Evolutionary conservation across 2,888 invertebrate species (phyloP), one percentile per base, ranked within the genome.

Genomic region (Sabatieria punctata): DNA sequence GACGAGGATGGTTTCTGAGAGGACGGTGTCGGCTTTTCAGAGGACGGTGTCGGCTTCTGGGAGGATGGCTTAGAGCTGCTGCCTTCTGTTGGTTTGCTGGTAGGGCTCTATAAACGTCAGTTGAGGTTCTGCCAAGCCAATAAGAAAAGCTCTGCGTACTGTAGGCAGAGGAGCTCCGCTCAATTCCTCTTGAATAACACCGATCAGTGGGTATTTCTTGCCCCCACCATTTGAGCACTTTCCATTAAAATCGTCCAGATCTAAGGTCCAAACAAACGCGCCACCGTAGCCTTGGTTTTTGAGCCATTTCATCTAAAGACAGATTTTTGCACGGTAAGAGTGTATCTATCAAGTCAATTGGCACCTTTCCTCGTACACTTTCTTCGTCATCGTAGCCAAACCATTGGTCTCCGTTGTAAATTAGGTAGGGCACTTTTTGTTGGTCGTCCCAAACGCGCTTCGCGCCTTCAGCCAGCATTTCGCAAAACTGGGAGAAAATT

Each of bases 401-500:
- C 30, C 30, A 30, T 30, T 30, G 30, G 30, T 30, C 15, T 8
- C 30, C 30, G 30, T 30, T 30, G 49, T 71, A 73, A 8, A 30
- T 15, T 15, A 30, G 8, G 30, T 30, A 30, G 8, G 45, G 45
- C 6, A 23, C 23, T 25, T 45, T 41, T 8, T 41, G 41, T 6
- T 30, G 11, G 19, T 43, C 26, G 23, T 45, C 24, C 88, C 88
- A 91, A 2, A 85, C 75, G 64, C 88, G 88, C 0, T 78, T 76
- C 2, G 82, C 86, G 21, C 60, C 55, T 23, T 85, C 83, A 43
- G 77, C 74, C 3, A 91, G 71, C 74, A 86, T 79, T 60, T 91
- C 85, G 61, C 91, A 91, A 33, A 91, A 76, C 81, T 84, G 57
- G n/a, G n/a, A n/a, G n/a, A n/a, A n/a, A n/a, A n/a, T n/a, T n/a